Base-by-base conservation (phyloP, 2,797 vertebrate species). In the Pachyuromys duprasi region DNA sequence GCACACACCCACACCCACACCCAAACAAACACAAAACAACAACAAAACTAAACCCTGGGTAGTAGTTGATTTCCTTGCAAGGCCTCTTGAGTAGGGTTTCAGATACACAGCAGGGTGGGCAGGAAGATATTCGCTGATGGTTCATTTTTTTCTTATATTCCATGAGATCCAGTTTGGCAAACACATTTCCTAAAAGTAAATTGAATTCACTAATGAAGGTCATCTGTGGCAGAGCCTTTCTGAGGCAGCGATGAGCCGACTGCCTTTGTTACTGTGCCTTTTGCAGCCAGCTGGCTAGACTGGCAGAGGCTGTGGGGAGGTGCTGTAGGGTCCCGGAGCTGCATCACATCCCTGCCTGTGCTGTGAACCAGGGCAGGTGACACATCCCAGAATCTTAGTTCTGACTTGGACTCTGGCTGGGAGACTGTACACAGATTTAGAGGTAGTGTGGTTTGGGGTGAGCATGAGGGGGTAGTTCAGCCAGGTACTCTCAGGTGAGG, bases 321-420 rank as follows among this genome's bases (percentile, higher is more conserved):
- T 20, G 78, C 15, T 9, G 33, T 26, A 31, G 84, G 67, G 70
- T 75, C 81, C 91, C 94, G 42, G 90, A 86, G 78, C 20, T 3
- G 3, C 33, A 75, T 82, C 88, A 65, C 74, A 60, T 13, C 86
- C 24, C 22, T 45, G 26, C 17, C 1, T 28, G 31, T 1, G 0
- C 70, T 72, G 57, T 86, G 87, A 91, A 45, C 80, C 88, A 91
- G 90, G 91, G 89, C 87, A 91, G 79, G 45, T 33, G 76, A 70
- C 49, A 49, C 72, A 7, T 83, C 49, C 24, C 14, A 5, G 60
- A 89, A 86, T 28, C 69, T 86, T n/a, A 36, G 90, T 1, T 31
- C 31, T 0, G 39, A 22, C 75, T 78, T 74, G 70, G 75, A 49
- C 65, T 57, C 81, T 88, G n/a, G 20, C 65, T 36, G 39, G 42